Conservation (phyloP, 2,888 invertebrate species). For the Tuberolachnus salignus region DNA sequence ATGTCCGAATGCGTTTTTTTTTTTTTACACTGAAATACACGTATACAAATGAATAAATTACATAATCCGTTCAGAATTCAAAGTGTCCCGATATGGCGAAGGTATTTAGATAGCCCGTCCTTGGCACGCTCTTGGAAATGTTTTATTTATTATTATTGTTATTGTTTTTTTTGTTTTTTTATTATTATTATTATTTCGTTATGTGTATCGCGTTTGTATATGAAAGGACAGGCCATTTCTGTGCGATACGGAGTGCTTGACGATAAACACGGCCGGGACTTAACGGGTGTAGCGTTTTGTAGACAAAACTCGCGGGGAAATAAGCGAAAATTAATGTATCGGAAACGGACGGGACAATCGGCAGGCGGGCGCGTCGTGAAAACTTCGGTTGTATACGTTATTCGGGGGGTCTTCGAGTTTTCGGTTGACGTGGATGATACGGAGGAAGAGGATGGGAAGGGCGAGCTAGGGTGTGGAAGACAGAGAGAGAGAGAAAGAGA, state of each 20-base stretch:
- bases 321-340: conserved; percentile 56
- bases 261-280: conserved; percentile 38
- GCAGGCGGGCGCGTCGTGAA: conserved; percentile 32
- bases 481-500: neutral
- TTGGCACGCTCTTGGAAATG: too few relatives aligned
- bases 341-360: conserved; percentile 54
- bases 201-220: conserved; percentile 3
- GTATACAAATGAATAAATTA: too few relatives aligned
- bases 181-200: neutral
- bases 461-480: too few relatives aligned
- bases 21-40: too few relatives aligned
- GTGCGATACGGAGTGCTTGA: conserved; percentile 41
- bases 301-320: conserved; percentile 27
- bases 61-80: too few relatives aligned
- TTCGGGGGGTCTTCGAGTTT: conserved; percentile 20
- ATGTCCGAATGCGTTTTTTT: too few relatives aligned
- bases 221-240: neutral
- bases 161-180: neutral
- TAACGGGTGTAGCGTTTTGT: conserved; percentile 33
- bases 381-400: conserved; percentile 38
- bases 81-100: too few relatives aligned
- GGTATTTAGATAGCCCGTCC: too few relatives aligned
- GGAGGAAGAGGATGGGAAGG: too few relatives aligned
- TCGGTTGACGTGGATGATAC: neutral
- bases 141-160: conserved; percentile 3